These are phyloP conservation scores for Neodiprion fabricii DNA, from an alignment of 1,140 invertebrate genomes.

Conservation along the genomic window DNA sequence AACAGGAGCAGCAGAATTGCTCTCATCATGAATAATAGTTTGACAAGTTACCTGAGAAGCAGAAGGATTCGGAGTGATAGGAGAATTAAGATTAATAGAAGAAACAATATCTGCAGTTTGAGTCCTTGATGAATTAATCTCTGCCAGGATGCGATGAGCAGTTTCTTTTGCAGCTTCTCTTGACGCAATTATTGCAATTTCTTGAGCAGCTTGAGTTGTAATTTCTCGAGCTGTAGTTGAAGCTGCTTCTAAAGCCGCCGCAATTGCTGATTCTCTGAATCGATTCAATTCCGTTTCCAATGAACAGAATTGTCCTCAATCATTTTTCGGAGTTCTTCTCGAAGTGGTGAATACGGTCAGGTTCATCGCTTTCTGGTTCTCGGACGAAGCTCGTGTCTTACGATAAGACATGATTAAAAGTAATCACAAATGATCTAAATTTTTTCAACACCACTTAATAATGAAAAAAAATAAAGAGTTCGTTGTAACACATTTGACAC, in stretches of 20 bases:
- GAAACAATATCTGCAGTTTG: conserved; percentile 14
- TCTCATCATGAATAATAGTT: conserved; percentile 10
- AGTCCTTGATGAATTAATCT: conserved; percentile 11
- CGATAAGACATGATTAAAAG: not conserved
- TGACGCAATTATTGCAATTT: conserved; percentile 10
- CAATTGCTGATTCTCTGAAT: conserved; percentile 16
- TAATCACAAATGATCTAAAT: not conserved
- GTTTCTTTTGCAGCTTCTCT: conserved; percentile 14
- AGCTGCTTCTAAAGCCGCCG: conserved; percentile 9
- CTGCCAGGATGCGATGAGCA: conserved; percentile 11
- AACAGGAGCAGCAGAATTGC: not conserved
- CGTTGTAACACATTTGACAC: not conserved
- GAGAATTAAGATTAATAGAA: conserved; percentile 9
- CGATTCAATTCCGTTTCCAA: conserved; percentile 12
- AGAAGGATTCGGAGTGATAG: conserved; percentile 13
- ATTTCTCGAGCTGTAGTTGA: conserved; percentile 14
- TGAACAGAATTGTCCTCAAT: conserved; percentile 12
- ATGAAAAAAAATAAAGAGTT: not conserved
- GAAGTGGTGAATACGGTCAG: not conserved
- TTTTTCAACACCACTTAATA: not conserved
- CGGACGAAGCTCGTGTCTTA: conserved; percentile 1
- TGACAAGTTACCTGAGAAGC: conserved; percentile 6
- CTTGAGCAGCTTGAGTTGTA: not conserved
- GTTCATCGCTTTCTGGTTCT: conserved; percentile 15
- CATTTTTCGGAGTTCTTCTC: conserved; percentile 16